Evolutionary conservation across 2,797 vertebrate species (phyloP).

Genomic region (Tadarida brasiliensis): DNA sequence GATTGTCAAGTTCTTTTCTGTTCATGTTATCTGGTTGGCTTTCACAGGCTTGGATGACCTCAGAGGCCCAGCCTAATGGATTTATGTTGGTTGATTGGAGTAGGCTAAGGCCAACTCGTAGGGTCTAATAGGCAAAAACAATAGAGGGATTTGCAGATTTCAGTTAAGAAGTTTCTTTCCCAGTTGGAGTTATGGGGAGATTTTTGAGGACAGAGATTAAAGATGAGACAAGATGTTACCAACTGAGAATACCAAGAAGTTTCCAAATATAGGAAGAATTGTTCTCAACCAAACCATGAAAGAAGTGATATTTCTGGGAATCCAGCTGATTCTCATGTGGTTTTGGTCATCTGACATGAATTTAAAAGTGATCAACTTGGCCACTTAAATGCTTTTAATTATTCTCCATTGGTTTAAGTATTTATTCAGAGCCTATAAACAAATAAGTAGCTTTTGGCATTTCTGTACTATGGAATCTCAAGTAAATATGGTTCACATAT

Average conservation of each 20-base stretch:
- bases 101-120: neutral
- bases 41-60: neutral
- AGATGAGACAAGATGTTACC: neutral
- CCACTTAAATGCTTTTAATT: neutral
- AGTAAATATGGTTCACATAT: neutral
- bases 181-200: neutral
- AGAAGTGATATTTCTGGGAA: neutral
- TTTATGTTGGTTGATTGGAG: neutral
- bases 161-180: neutral
- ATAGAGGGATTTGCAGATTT: neutral
- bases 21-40: neutral
- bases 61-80: neutral
- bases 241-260: neutral
- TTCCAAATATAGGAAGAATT: neutral
- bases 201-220: neutral
- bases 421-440: slow-evolving; percentile 14
- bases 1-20: neutral
- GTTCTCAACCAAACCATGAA: neutral
- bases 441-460: neutral
- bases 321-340: neutral
- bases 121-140: neutral
- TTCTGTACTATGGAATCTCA: neutral
- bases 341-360: neutral
- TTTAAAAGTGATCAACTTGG: neutral
- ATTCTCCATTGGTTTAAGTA: neutral